Evolutionary conservation across 2,113 vertebrate genomes (phyloP), one percentile per base, ranked within the genome.

Genomic region (Henicopernis longicauda): DNA sequence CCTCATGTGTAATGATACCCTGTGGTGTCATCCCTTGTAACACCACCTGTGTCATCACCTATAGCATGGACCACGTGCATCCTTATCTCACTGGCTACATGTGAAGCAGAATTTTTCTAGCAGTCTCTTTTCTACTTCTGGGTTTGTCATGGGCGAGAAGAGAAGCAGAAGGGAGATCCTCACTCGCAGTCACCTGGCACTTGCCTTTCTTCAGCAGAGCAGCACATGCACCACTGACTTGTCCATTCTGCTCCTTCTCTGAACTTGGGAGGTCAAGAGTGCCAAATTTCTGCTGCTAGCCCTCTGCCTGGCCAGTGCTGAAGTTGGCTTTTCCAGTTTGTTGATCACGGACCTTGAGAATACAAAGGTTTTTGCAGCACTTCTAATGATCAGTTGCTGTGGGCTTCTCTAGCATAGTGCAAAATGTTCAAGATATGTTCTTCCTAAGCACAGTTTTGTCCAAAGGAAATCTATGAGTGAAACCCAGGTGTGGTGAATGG

Each of bases 41-140:
- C 16, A 4, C 47, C 25, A 45, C 11, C 32, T 42, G 32, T 19
- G 29, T 16, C 42, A 36, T 31, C 54, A 6, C 34, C 42, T 69
- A 5, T 7, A 50, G 40, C n/a, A 27, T 2, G 11, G 16, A 3
- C 16, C 40, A 9, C 0, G 0, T 27, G 18, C 34, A 11, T 23
- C 16, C 26, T 20, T 42, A 4, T 16, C 26, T 3, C 9, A 12
- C 19, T 8, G 61, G 10, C 13, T 38, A 29, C 14, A 7, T 0
- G 1, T 3, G 16, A 63, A 59, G 12, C 25, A 66, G 52, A 36
- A 23, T 12, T 71, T 50, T 36, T 26, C 16, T 32, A 6, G 23
- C 8, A 45, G 11, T 40, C 13, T 63, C 12, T 58, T 8, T 59
- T 42, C 58, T 50, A 0, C 25, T 36, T 57, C 34, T 58, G 72